Evolutionary conservation across 2,888 invertebrate genomes (phyloP).

Genomic region (Diloba caeruleocephala): DNA sequence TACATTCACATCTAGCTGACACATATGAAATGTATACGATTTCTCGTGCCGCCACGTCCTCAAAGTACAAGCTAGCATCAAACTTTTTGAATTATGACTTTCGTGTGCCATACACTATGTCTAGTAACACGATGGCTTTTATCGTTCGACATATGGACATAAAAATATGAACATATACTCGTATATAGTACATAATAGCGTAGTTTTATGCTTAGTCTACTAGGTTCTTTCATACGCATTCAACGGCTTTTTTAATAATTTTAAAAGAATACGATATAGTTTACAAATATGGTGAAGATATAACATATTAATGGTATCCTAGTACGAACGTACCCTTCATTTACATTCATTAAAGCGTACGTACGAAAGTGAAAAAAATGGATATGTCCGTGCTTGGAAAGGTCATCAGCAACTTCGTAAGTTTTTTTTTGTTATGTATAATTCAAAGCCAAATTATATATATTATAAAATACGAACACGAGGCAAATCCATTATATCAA

Average conservation of each 20-base stretch:
- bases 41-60: constrained; percentile 45
- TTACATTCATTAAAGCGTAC: constrained; percentile 29
- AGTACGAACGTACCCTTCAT: constrained; percentile 19
- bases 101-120: constrained; percentile 75
- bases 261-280: not conserved
- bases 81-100: constrained; percentile 73
- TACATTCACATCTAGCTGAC: constrained; percentile 22
- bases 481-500: too few species aligned
- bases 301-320: constrained; percentile 16
- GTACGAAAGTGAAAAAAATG: constrained; percentile 60
- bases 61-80: constrained; percentile 31
- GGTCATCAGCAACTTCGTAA: constrained; percentile 82
- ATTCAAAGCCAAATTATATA: too few species aligned
- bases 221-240: constrained; percentile 77
- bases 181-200: constrained; percentile 54
- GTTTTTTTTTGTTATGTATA: too few species aligned
- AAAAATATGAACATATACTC: constrained; percentile 68
- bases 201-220: constrained; percentile 71
- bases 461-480: too few species aligned
- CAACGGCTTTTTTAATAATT: constrained; percentile 56
- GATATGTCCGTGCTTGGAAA: constrained; percentile 80
- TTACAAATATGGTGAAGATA: constrained; percentile 12
- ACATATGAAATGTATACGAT: constrained; percentile 38
- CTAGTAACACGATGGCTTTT: constrained; percentile 66
- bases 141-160: constrained; percentile 76